A percentile compares a stretch with the other conserved stretches of the same genome.
Conservation (phyloP, 1,140 invertebrate species). For the Aricia agestis region DNA sequence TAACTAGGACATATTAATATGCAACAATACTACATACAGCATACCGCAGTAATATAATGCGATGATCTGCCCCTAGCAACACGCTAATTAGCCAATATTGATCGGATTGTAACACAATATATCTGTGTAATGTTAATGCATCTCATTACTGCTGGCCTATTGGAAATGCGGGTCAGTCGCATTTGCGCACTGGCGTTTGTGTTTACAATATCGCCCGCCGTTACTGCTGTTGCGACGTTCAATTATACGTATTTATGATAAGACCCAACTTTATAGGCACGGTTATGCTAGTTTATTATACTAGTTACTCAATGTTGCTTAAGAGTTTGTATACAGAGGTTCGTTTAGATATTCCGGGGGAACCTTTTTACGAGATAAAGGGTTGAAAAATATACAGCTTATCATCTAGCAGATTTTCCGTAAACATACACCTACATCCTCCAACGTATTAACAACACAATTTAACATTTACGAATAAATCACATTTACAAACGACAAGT, state of each 20-base stretch:
- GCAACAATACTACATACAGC: too few species aligned
- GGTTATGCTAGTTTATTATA: background rate
- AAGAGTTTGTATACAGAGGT: too few species aligned
- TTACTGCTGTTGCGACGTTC: background rate
- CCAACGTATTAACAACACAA: too few species aligned
- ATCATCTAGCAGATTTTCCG: too few species aligned
- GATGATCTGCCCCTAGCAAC: constrained; percentile 28
- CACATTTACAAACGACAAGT: background rate
- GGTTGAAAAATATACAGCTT: too few species aligned
- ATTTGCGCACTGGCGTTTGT: constrained; percentile 29
- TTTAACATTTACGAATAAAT: too few species aligned
- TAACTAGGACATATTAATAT: too few species aligned
- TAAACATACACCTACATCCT: too few species aligned
- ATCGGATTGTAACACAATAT: constrained; percentile 50
- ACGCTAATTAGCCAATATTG: constrained; percentile 65
- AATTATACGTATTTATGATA: constrained; percentile 1
- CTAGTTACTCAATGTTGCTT: background rate
- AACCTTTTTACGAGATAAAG: too few species aligned
- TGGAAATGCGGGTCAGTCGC: constrained; percentile 65
- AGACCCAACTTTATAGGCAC: background rate
- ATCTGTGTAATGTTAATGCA: constrained; percentile 45
- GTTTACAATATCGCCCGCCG: constrained; percentile 1
- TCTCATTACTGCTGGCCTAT: constrained; percentile 62
- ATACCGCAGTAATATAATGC: background rate
- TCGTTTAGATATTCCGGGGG: too few species aligned